Evolutionary conservation across 2,797 vertebrate genomes (phyloP), one percentile per base, ranked within the genome.

Genomic region (Myotis vivesi): DNA sequence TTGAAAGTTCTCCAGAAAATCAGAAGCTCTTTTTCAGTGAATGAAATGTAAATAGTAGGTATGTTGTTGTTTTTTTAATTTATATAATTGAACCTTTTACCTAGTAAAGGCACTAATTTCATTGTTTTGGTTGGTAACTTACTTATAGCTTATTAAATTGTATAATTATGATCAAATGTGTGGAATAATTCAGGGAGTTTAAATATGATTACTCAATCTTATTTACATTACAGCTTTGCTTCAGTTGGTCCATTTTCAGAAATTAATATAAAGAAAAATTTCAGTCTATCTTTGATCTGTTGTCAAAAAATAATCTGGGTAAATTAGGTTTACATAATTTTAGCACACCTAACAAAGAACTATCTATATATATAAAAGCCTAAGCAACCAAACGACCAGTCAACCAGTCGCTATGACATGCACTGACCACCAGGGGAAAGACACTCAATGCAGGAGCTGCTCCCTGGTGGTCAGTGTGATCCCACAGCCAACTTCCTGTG

Each of bases 341-440:
- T 95, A 86, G 64, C 85, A 73, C 11, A 64, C 23, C 85, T 93
- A 96, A 92, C 77, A 91, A 97, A 94, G 79, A 53, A 22, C 28
- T 82, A 1, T 33, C 12, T 46, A 13, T 46, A 46, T 13, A 46
- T 46, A 46, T 46, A 46, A 12, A 46, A 46, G 11, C 13, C 46
- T 13, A 46, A 46, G 46, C 12, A 0, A 46, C 13, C 11, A 46
- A 46, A 46, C 0, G 12, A 46, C 46, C 46, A 46, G 46, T 46
- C 46, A 46, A 46, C 46, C 46, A 46, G 46, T 46, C 12, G 0
- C 46, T 13, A 46, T 13, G 46, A 46, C 46, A 46, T 0, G 12
- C 46, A 46, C 46, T 46, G 46, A 46, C 46, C 13, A 46, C 46
- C 46, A 46, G 46, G 46, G 12, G 12, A 46, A 46, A 46, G 46